A percentile compares a stretch with the other conserved stretches of the same genome.
Evolutionary conservation across 2,113 vertebrate genomes (phyloP).

Genomic region (Emydura subglobosa): DNA sequence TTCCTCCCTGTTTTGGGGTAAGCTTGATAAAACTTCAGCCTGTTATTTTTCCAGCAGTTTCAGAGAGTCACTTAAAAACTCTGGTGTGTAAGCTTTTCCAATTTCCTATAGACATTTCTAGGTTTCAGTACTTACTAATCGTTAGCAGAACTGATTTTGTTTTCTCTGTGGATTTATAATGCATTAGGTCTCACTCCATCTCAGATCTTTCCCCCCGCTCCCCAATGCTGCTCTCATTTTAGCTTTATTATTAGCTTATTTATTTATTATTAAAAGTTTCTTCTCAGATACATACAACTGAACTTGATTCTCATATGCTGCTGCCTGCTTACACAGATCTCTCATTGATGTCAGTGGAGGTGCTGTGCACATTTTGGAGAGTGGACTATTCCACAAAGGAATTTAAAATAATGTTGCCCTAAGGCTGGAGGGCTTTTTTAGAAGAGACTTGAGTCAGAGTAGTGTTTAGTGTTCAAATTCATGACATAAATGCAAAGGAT

Average conservation of each 20-base stretch:
- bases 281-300: background rate
- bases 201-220: background rate
- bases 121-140: background rate
- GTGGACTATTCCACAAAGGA: background rate
- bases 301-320: conserved; percentile 35
- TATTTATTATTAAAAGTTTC: background rate
- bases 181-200: conserved; percentile 25
- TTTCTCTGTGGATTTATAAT: conserved; percentile 43
- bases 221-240: conserved; percentile 55
- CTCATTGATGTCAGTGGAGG: conserved; percentile 13
- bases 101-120: background rate
- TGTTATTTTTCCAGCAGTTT: background rate
- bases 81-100: background rate
- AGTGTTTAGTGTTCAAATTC: conserved; percentile 7
- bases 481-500: background rate
- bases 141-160: background rate
- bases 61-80: background rate
- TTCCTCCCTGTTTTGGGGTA: background rate
- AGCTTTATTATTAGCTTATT: conserved; percentile 25
- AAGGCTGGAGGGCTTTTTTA: background rate
- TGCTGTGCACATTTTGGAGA: background rate
- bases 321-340: conserved; percentile 13
- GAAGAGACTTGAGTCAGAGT: background rate
- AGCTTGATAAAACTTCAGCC: background rate
- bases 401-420: conserved; percentile 8